Evolutionary conservation across 2,888 invertebrate species (phyloP).

Genomic region (Drosophila suboccidentalis): DNA sequence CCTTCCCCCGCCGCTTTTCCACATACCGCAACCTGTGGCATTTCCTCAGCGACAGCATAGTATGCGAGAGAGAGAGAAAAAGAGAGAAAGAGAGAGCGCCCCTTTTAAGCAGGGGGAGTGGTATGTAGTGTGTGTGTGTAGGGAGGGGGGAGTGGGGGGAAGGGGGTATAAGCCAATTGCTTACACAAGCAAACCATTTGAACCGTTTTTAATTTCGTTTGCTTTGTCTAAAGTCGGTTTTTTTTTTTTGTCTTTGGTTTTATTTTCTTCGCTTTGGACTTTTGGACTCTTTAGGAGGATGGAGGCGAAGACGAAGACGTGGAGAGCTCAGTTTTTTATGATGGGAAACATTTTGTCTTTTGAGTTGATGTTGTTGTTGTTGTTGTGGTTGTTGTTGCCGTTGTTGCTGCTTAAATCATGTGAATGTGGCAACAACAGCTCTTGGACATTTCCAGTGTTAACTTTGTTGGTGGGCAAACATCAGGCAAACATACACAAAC

Average conservation of each 20-base stretch:
- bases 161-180: constrained; percentile 57
- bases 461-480: constrained; percentile 77
- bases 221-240: constrained; percentile 67
- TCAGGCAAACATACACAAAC: constrained; percentile 58
- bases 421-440: constrained; percentile 74
- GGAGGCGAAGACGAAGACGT: constrained; percentile 40
- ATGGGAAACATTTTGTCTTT: constrained; percentile 73
- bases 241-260: constrained; percentile 39
- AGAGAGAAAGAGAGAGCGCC: background rate
- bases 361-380: constrained; percentile 46
- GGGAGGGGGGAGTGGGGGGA: background rate
- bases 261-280: constrained; percentile 51
- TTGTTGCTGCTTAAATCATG: constrained; percentile 73
- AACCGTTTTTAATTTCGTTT: constrained; percentile 80
- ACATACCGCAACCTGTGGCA: constrained; percentile 25
- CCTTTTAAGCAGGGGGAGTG: background rate
- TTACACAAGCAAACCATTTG: constrained; percentile 73
- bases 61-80: background rate
- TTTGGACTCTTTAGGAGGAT: constrained; percentile 55
- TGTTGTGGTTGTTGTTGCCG: constrained; percentile 45
- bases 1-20: background rate
- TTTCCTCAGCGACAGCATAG: constrained; percentile 42
- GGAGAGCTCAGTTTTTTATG: constrained; percentile 61
- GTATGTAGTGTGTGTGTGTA: background rate
- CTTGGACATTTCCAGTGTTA: constrained; percentile 73